Evolutionary conservation across 1,140 invertebrate species (phyloP).

Genomic region (Zaprionus davidi): DNA sequence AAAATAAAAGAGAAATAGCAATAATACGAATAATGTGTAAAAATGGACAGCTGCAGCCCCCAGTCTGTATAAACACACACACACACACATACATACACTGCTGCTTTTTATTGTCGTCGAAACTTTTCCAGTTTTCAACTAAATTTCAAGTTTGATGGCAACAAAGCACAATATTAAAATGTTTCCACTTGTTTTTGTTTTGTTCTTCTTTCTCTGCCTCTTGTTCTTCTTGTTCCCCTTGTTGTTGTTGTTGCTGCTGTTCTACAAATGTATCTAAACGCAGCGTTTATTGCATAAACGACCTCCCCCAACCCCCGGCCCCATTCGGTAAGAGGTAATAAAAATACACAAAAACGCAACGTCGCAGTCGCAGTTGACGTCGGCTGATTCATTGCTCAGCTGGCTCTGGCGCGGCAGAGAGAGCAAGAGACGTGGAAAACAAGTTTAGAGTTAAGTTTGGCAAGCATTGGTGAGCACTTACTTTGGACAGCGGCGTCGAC

Average conservation of each 20-base stretch:
- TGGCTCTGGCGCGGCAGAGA: constrained; percentile 22
- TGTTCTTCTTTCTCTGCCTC: not conserved
- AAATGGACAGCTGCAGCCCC: constrained; percentile 20
- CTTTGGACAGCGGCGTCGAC: constrained; percentile 18
- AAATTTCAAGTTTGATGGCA: constrained; percentile 21
- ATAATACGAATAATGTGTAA: not conserved
- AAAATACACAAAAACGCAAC: constrained; percentile 35
- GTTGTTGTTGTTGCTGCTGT: constrained; percentile 31
- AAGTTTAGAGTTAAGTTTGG: constrained; percentile 22
- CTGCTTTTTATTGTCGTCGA: not conserved
- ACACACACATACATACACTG: constrained; percentile 4
- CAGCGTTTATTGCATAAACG: constrained; percentile 43
- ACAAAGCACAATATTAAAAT: constrained; percentile 12
- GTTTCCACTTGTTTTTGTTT: not conserved
- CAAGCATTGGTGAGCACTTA: constrained; percentile 39
- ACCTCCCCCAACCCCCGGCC: constrained; percentile 14
- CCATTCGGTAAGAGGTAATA: constrained; percentile 4
- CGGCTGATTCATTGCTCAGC: constrained; percentile 45
- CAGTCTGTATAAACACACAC: constrained; percentile 2
- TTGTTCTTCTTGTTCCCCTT: not conserved
- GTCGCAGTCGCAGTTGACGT: constrained; percentile 8
- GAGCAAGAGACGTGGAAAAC: not conserved
- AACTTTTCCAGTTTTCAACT: constrained; percentile 20
- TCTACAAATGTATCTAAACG: constrained; percentile 45
- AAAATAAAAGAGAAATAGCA: not conserved